These are phyloP conservation scores for Heliconius congener DNA, from an alignment of 1,140 invertebrate genomes.

Conservation along the genomic window DNA sequence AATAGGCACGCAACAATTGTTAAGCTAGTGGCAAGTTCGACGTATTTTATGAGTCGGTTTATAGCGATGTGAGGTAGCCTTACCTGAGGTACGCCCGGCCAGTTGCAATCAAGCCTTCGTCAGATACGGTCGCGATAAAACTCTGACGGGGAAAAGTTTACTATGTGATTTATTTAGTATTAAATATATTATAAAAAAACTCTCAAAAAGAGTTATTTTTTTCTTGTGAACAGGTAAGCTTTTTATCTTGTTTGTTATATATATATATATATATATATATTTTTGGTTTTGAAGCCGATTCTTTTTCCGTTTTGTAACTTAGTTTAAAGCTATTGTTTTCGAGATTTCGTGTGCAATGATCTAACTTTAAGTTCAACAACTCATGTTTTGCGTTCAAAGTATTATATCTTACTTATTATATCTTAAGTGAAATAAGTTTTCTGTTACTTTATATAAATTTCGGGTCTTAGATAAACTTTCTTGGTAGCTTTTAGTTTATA, in stretches of 20 bases:
- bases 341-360: constrained; percentile 8
- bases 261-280: too few species aligned
- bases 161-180: background rate
- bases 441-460: background rate
- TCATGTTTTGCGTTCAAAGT: background rate
- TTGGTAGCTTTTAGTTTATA: background rate
- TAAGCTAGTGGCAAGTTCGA: background rate
- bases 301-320: background rate
- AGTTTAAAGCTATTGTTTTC: constrained; percentile 11
- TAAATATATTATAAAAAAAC: background rate
- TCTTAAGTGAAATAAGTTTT: background rate
- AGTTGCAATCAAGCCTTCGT: constrained; percentile 32
- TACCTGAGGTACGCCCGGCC: constrained; percentile 53
- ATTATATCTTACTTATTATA: background rate
- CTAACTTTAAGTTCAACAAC: constrained; percentile 3
- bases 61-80: constrained; percentile 63
- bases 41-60: constrained; percentile 40
- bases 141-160: background rate
- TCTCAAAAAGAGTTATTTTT: background rate
- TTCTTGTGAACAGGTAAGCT: constrained; percentile 5
- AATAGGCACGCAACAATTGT: background rate
- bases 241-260: background rate
- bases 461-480: background rate
- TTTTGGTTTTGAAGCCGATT: background rate
- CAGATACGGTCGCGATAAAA: background rate